Evolutionary conservation across 2,113 vertebrate species (phyloP), one percentile per base, ranked within the genome.

Genomic region (Tupaia chinensis): DNA sequence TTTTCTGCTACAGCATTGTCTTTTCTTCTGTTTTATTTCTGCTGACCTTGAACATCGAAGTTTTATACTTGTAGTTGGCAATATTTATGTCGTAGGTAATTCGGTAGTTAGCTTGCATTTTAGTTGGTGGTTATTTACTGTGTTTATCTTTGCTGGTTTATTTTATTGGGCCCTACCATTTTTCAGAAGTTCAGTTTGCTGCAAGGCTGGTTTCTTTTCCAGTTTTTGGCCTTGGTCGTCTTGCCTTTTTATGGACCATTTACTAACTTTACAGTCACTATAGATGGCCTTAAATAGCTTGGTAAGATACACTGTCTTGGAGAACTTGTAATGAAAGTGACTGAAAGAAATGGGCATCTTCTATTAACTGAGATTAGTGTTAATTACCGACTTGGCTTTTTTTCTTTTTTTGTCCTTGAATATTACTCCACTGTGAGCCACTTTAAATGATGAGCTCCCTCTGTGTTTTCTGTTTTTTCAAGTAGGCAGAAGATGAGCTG

Each of bases 11-110:
- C 22, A 58, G 65, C 82, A 61, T 92, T 84, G 34, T 87, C 34
- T 93, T 54, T 22, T 65, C 32, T 9, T 85, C 69, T 73, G 16
- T 32, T 79, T 91, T 85, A 56, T 63, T 14, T 56, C 86, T 92
- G 58, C 10, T 96, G 84, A 90, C 53, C 80, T 94, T 81, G 56
- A 92, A 1, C 3, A 25, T 60, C 78, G 58, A 81, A 56, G 17
- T 92, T 93, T 96, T 94, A 83, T 25, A 3, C 19, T 13, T 61
- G 53, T 65, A 66, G 53, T 91, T 96, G 80, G 69, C 81, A 85
- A 16, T 93, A 92, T 94, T 92, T 96, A 87, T 95, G 92, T 72
- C 92, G 53, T 87, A 79, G n/a, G 23, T 95, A 92, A 92, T 83
- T 89, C 90, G 78, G 73, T 96, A 82, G 76, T 96, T 94, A 95